phyloP scores from a whole-genome alignment of 2,797 vertebrate genomes.

The Champsocephalus gunnari region DNA sequence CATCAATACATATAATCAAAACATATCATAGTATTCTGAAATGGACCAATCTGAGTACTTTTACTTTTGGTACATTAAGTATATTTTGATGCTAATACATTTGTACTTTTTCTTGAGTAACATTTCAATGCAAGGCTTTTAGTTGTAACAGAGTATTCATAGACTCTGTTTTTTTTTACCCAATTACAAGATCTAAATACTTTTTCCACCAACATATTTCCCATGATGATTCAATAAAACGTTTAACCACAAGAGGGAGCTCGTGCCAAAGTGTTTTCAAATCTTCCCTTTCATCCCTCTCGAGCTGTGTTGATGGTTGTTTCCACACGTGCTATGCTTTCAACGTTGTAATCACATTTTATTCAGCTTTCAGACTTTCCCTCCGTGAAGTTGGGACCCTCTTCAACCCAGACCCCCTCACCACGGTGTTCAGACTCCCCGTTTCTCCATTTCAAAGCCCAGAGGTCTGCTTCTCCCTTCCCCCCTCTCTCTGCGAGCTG shows the following conservation, averaged over 20 bases:
- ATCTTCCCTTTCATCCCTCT: not conserved
- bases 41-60: no score
- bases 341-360: not conserved
- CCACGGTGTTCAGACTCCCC: conserved; percentile 23
- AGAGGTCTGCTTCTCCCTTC: conserved; percentile 29
- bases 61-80: no score
- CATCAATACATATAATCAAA: no score
- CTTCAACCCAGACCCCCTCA: not conserved
- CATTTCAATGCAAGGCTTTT: no score
- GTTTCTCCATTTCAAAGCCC: conserved; percentile 36
- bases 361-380: rapidly evolving
- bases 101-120: no score
- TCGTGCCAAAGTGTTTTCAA: not conserved
- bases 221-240: not conserved
- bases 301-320: not conserved
- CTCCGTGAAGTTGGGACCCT: rapidly evolving
- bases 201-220: no score
- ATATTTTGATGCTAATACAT: no score
- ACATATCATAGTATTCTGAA: no score
- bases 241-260: conserved; percentile 32
- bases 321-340: not conserved
- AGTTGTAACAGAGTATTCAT: no score
- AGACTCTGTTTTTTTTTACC: no score
- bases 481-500: conserved; percentile 9
- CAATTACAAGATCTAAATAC: no score